These are phyloP conservation scores for Takifugu ocellatus DNA, from an alignment of 2,797 vertebrate species.

Conservation along the genomic window DNA sequence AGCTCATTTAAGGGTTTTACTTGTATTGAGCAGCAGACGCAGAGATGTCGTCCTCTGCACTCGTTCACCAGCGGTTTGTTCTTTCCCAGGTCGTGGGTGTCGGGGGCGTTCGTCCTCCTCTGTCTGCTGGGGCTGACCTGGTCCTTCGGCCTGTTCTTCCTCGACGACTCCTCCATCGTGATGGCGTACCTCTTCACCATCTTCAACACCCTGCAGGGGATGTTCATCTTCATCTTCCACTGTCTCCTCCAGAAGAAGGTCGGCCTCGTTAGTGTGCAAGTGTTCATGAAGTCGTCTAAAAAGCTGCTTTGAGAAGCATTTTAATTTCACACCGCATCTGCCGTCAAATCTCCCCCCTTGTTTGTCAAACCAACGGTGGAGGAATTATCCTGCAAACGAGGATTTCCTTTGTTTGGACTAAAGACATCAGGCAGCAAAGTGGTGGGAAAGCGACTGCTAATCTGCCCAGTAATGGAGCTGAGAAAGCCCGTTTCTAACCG, in stretches of 20 bases:
- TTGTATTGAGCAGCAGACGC: no score
- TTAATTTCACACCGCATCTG: no score
- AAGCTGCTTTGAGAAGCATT: no score
- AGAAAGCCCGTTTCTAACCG: not conserved
- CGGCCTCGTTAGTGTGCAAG: constrained; percentile 41
- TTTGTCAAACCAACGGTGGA: no score
- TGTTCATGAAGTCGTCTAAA: no score
- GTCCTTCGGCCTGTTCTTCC: constrained; percentile 94
- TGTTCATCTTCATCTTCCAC: constrained; percentile 99
- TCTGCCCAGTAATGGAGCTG: not conserved
- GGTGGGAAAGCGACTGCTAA: no score
- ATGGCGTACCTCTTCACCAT: constrained; percentile 99
- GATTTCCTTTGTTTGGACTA: constrained; percentile 1
- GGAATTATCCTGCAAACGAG: no score
- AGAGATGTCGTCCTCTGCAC: no score
- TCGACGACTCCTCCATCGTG: constrained; percentile 93
- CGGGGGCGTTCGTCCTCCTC: constrained; percentile 91
- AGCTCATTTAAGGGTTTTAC: no score
- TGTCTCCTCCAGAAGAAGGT: constrained; percentile 98
- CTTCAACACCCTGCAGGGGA: constrained; percentile 97
- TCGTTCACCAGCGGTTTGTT: constrained; percentile 11
- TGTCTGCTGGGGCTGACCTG: constrained; percentile 94
- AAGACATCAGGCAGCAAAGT: constrained; percentile 1
- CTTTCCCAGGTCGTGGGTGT: constrained; percentile 89
- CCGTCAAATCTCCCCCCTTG: no score